These are phyloP conservation scores for Axis porcinus DNA, from an alignment of 2,113 vertebrate genomes.

Conservation along the genomic window DNA sequence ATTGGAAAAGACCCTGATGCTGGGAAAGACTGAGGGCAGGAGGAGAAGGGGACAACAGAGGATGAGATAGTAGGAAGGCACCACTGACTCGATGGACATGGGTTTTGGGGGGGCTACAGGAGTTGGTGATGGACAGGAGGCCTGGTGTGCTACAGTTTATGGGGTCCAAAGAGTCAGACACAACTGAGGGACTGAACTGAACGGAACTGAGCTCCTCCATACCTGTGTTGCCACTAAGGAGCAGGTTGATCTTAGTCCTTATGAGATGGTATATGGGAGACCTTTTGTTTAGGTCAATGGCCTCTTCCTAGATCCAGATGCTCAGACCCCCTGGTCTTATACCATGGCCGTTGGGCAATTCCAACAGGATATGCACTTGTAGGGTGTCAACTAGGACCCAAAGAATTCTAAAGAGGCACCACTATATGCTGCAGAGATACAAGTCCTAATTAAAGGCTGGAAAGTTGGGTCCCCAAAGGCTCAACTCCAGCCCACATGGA, in stretches of 20 bases:
- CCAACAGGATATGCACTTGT: neutral
- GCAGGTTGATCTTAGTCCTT: neutral
- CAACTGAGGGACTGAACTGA: no score
- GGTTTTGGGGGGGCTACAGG: no score
- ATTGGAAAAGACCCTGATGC: no score
- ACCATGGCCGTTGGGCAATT: neutral
- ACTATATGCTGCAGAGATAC: neutral
- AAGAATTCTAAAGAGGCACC: neutral
- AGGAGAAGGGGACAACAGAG: no score
- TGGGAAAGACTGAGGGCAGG: no score
- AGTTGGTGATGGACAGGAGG: no score
- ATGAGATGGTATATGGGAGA: neutral
- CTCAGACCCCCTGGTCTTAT: neutral
- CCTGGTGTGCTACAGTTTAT: no score
- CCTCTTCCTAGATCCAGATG: neutral
- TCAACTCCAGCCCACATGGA: neutral
- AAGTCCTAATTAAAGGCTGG: neutral
- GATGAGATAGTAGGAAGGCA: no score
- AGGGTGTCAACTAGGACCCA: neutral
- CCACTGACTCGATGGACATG: no score
- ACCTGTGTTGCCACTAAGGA: neutral
- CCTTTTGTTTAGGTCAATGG: neutral
- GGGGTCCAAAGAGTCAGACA: no score
- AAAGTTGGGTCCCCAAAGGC: neutral
- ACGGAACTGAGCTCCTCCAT: neutral